These are phyloP conservation scores for Leucoraja erinaceus DNA, from an alignment of 2,113 vertebrate species.

Conservation along the genomic window DNA sequence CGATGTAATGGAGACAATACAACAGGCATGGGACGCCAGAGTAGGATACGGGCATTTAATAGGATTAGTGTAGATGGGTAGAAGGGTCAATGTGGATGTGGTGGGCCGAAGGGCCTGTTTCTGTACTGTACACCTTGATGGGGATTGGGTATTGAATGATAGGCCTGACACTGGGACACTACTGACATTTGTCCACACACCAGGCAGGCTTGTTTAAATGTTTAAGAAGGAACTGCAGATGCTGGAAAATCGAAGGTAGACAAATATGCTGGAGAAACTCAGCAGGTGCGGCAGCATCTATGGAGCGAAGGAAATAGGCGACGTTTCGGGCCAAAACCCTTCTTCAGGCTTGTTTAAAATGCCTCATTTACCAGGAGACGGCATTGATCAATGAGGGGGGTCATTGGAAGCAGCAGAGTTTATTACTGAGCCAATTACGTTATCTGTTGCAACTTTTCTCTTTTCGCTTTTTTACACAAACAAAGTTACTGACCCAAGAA, in stretches of 20 bases:
- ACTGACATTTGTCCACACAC: not conserved
- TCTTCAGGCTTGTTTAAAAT: not conserved
- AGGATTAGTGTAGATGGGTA: too few relatives aligned
- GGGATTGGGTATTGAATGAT: not conserved
- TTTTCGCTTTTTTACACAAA: not conserved
- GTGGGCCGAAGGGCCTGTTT: not conserved
- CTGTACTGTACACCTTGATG: not conserved
- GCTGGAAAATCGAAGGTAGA: too few relatives aligned
- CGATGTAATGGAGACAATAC: too few relatives aligned
- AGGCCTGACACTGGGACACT: not conserved
- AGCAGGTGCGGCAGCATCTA: too few relatives aligned
- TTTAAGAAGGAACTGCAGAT: too few relatives aligned
- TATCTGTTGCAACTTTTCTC: slow-evolving; percentile 20
- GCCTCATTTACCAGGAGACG: not conserved
- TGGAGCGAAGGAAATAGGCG: too few relatives aligned
- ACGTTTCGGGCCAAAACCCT: too few relatives aligned
- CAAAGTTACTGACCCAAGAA: not conserved
- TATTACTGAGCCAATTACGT: slow-evolving; percentile 2
- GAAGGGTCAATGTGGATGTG: not conserved
- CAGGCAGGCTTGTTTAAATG: not conserved
- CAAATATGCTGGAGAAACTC: too few relatives aligned
- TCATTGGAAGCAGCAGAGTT: not conserved
- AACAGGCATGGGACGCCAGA: too few relatives aligned
- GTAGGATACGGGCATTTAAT: too few relatives aligned
- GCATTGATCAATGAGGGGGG: not conserved